These are phyloP conservation scores for Apodemus speciosus DNA, from an alignment of 2,113 vertebrate species.

Conservation along the genomic window DNA sequence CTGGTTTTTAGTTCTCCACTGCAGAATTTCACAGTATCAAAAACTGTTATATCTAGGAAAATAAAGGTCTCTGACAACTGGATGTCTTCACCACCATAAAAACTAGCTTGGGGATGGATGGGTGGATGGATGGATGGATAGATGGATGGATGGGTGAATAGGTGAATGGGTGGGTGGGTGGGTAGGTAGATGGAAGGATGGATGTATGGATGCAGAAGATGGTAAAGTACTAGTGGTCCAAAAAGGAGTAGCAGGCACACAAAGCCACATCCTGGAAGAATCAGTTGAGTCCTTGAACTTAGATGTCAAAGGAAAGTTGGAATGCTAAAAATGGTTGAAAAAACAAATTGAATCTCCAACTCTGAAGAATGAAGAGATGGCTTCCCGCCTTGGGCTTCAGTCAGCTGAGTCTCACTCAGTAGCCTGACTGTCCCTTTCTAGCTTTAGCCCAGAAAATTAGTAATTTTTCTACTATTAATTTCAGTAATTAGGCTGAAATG, in stretches of 20 bases:
- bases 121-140: neutral
- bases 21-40: constrained; percentile 17
- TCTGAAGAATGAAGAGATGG: neutral
- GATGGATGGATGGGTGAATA: neutral
- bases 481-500: too few relatives aligned
- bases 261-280: neutral
- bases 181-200: neutral
- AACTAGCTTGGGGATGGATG: neutral
- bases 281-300: neutral
- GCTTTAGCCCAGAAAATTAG: neutral
- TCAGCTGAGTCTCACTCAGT: neutral
- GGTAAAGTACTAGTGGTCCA: neutral
- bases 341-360: neutral
- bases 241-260: neutral
- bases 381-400: neutral
- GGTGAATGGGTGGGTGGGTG: neutral
- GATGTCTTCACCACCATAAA: neutral
- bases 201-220: neutral
- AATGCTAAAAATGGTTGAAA: neutral
- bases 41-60: neutral
- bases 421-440: neutral
- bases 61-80: neutral
- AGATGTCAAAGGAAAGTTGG: neutral
- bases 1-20: constrained; percentile 45
- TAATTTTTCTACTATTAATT: too few relatives aligned